Evolutionary conservation across 1,140 invertebrate genomes (phyloP).

Genomic region (Listronotus bonariensis): DNA sequence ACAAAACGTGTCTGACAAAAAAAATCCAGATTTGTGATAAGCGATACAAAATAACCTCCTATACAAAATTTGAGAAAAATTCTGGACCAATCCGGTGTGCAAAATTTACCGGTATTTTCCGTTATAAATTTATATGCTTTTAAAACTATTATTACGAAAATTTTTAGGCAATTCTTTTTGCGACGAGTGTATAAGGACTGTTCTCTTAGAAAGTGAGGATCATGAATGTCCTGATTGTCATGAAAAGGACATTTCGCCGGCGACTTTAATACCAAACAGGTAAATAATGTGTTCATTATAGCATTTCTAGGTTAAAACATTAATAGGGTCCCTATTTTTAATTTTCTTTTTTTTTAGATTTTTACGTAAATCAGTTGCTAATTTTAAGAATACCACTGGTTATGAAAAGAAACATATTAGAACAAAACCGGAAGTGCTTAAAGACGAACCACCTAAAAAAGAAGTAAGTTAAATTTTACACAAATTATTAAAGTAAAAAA

Average conservation of each 20-base stretch:
- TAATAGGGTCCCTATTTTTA: too few relatives aligned
- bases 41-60: too few relatives aligned
- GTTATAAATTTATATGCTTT: too few relatives aligned
- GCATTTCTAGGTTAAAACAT: too few relatives aligned
- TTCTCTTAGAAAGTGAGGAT: constrained; percentile 89
- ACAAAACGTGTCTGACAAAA: too few relatives aligned
- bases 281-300: constrained; percentile 18
- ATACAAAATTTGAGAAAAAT: too few relatives aligned
- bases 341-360: constrained; percentile 61
- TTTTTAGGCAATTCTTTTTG: constrained; percentile 82
- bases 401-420: constrained; percentile 63
- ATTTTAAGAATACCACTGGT: constrained; percentile 89
- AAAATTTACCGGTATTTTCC: too few relatives aligned
- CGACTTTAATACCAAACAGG: constrained; percentile 87
- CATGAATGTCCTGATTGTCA: constrained; percentile 93
- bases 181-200: constrained; percentile 94
- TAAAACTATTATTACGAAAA: too few relatives aligned
- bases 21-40: too few relatives aligned
- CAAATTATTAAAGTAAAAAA: too few relatives aligned
- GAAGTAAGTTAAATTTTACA: constrained; percentile 10
- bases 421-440: constrained; percentile 26
- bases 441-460: constrained; percentile 23
- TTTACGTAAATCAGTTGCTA: constrained; percentile 82
- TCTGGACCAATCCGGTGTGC: too few relatives aligned
- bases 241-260: constrained; percentile 89